Percentiles rank a stretch among this genome's conserved stretches.
Conservation (phyloP, 2,113 vertebrate species). For the Shinisaurus crocodilurus region DNA sequence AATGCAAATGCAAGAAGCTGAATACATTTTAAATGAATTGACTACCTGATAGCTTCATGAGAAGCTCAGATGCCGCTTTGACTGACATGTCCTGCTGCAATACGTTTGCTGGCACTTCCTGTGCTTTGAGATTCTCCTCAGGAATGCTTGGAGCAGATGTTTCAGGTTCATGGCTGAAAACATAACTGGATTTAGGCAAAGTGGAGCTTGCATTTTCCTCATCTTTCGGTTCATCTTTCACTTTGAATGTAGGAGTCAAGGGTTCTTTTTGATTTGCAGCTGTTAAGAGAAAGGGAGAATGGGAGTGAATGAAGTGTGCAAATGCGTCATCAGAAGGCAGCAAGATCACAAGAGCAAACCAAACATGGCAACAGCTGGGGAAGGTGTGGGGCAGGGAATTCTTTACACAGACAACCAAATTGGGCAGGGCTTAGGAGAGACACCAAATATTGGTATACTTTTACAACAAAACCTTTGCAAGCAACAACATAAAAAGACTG, state of each 20-base stretch:
- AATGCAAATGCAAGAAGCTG: background rate
- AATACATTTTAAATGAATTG: conserved; percentile 46
- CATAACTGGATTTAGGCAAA: conserved; percentile 81
- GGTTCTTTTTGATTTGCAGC: conserved; percentile 98
- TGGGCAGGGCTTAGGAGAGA: background rate
- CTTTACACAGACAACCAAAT: background rate
- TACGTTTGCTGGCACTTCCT: conserved; percentile 80
- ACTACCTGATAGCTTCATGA: conserved; percentile 98
- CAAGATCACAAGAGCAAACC: conserved; percentile 32
- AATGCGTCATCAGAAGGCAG: conserved; percentile 13
- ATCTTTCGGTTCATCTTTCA: conserved; percentile 93
- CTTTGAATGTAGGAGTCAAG: conserved; percentile 89
- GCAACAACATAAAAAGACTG: background rate
- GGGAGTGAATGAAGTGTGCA: conserved; percentile 39
- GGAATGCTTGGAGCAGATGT: conserved; percentile 62
- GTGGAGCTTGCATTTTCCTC: conserved; percentile 82
- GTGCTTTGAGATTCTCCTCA: conserved; percentile 84
- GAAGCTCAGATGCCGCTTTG: conserved; percentile 96
- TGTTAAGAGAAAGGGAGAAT: conserved; percentile 73
- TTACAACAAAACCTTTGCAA: background rate
- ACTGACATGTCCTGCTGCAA: conserved; percentile 92
- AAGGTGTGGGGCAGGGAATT: background rate
- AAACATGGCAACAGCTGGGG: conserved; percentile 24
- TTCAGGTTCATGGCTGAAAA: conserved; percentile 85
- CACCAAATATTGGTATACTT: background rate